A percentile compares a stretch with the other conserved stretches of the same genome.
phyloP scores from a whole-genome alignment of 2,888 invertebrate species.

The Trissoscelio sp. region DNA sequence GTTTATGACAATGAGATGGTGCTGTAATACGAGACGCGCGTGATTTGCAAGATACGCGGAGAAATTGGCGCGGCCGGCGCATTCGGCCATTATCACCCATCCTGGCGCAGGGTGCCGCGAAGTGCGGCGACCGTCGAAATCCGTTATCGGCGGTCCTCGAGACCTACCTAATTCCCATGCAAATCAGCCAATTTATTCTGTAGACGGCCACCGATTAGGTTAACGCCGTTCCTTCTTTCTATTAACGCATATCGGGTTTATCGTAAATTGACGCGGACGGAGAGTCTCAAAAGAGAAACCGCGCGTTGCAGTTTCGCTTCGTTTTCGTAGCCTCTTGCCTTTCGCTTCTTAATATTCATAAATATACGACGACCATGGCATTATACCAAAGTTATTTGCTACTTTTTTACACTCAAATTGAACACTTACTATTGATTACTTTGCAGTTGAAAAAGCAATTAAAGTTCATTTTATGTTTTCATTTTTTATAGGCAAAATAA shows the following conservation, averaged over 20 bases:
- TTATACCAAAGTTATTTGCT: slow-evolving; percentile 36
- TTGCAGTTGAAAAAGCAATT: slow-evolving; percentile 7
- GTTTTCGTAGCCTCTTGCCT: slow-evolving; percentile 47
- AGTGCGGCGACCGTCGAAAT: slow-evolving; percentile 49
- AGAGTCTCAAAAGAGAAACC: slow-evolving; percentile 50
- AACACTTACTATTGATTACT: not conserved
- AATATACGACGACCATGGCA: slow-evolving; percentile 47
- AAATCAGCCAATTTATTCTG: slow-evolving; percentile 82
- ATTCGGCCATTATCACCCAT: slow-evolving; percentile 51
- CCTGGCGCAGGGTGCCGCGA: slow-evolving; percentile 41
- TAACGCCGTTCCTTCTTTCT: slow-evolving; percentile 74
- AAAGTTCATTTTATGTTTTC: not conserved
- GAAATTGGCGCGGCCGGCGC: slow-evolving; percentile 51
- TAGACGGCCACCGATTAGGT: slow-evolving; percentile 79
- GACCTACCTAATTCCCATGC: slow-evolving; percentile 80
- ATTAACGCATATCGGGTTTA: slow-evolving; percentile 64
- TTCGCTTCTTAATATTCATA: slow-evolving; percentile 51
- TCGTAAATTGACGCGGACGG: slow-evolving; percentile 65
- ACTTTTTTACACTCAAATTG: slow-evolving; percentile 20
- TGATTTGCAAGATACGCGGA: slow-evolving; percentile 38
- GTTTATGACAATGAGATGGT: slow-evolving; percentile 58
- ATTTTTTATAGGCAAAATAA: too few relatives aligned
- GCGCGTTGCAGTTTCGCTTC: slow-evolving; percentile 53
- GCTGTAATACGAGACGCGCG: slow-evolving; percentile 41
- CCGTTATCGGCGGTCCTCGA: slow-evolving; percentile 67